Evolutionary conservation across 53 echinoderm and acorn worm genomes (phyloP).

Genomic region (Patiria pectinifera): DNA sequence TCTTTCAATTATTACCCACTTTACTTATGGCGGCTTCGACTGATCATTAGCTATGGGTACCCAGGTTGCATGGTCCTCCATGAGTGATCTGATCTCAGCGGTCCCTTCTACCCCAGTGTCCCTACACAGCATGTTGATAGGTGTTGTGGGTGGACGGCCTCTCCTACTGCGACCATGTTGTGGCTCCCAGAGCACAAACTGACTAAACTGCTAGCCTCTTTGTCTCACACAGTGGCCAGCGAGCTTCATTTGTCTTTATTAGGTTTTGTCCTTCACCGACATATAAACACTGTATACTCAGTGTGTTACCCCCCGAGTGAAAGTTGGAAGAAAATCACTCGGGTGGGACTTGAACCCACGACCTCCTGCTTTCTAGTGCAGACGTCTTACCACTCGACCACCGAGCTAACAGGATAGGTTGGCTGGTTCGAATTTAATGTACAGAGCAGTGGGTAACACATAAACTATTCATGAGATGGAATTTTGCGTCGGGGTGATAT

Average conservation of each 20-base stretch:
- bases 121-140: neutral
- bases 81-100: neutral
- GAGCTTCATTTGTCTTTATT: too few species aligned
- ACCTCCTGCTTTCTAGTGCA: too few species aligned
- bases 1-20: neutral
- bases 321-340: too few species aligned
- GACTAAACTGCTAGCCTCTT: neutral
- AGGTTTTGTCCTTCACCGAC: neutral
- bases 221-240: neutral
- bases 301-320: too few species aligned
- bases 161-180: neutral
- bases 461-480: too few species aligned
- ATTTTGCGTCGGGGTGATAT: neutral
- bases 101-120: neutral
- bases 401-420: too few species aligned
- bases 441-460: too few species aligned
- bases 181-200: neutral
- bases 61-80: neutral
- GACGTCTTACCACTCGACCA: too few species aligned
- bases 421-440: too few species aligned
- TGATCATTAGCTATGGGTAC: neutral
- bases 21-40: neutral
- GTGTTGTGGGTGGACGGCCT: neutral
- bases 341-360: too few species aligned
- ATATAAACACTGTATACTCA: too few species aligned